Percentiles rank a stretch among this genome's conserved stretches.
Evolutionary conservation across 2,888 invertebrate species (phyloP).

Genomic region (Andrena praecox): DNA sequence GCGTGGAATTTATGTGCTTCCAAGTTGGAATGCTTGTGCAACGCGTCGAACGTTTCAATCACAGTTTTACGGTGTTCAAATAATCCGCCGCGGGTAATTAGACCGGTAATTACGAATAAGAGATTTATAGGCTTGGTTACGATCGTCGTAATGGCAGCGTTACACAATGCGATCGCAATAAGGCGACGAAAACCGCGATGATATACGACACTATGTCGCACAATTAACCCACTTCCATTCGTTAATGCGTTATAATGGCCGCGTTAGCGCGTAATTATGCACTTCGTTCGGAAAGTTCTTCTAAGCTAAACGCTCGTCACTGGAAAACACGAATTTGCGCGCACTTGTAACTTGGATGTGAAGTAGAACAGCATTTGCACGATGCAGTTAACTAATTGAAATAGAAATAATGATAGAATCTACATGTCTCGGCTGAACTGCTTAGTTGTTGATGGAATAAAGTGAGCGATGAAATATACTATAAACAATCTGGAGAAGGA

Average conservation of each 20-base stretch:
- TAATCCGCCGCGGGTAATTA: conserved; percentile 9
- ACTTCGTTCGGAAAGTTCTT: background rate
- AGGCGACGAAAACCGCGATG: conserved; percentile 21
- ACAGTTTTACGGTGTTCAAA: conserved; percentile 12
- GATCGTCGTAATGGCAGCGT: conserved; percentile 14
- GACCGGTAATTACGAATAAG: conserved; percentile 15
- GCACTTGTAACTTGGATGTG: too few relatives aligned
- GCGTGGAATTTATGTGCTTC: background rate
- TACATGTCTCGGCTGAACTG: too few relatives aligned
- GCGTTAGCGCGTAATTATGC: conserved; percentile 10
- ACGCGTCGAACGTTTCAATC: conserved; percentile 23
- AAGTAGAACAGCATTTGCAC: too few relatives aligned
- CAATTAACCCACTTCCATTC: conserved; percentile 29
- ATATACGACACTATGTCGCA: conserved; percentile 6
- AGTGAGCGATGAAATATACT: too few relatives aligned
- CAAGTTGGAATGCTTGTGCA: background rate
- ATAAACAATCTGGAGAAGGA: too few relatives aligned
- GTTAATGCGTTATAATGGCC: conserved; percentile 3
- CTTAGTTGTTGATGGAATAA: too few relatives aligned
- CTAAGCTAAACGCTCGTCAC: background rate
- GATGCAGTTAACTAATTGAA: too few relatives aligned
- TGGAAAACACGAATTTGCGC: background rate
- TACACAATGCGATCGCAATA: conserved; percentile 23
- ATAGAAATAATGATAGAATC: too few relatives aligned
- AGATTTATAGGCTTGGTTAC: conserved; percentile 5